These are phyloP conservation scores for Morelia viridis DNA, from an alignment of 2,797 vertebrate genomes.

Conservation along the genomic window DNA sequence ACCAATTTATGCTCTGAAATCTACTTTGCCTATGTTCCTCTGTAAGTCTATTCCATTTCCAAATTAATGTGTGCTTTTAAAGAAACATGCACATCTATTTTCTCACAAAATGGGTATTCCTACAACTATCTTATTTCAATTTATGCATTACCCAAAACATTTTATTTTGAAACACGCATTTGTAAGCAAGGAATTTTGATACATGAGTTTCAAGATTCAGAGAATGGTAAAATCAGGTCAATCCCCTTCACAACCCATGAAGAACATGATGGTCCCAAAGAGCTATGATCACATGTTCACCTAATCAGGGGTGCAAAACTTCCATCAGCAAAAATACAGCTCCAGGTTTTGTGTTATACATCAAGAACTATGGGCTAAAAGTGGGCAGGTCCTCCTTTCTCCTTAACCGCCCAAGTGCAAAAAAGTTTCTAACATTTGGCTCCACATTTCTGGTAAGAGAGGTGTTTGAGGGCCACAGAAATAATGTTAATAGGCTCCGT, in stretches of 20 bases:
- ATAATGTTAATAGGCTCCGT: not conserved
- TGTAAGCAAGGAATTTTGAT: not conserved
- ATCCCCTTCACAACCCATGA: not conserved
- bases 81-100: not conserved
- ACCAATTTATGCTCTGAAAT: not conserved
- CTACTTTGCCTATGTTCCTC: not conserved
- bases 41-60: not conserved
- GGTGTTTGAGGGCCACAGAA: not conserved
- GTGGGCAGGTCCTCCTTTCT: not conserved
- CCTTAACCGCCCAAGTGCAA: not conserved
- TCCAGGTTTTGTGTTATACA: not conserved
- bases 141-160: not conserved
- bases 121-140: not conserved
- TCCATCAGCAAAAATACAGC: not conserved
- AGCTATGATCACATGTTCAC: not conserved
- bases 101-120: not conserved
- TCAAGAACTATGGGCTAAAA: no score
- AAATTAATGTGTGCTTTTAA: not conserved
- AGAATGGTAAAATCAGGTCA: not conserved
- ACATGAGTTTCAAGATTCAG: not conserved
- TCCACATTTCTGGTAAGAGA: not conserved
- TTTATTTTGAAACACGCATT: not conserved
- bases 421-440: not conserved
- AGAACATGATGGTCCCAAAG: not conserved
- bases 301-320: not conserved